Evolutionary conservation across 2,797 vertebrate species (phyloP).

Genomic region (Catostomus latipinnis): DNA sequence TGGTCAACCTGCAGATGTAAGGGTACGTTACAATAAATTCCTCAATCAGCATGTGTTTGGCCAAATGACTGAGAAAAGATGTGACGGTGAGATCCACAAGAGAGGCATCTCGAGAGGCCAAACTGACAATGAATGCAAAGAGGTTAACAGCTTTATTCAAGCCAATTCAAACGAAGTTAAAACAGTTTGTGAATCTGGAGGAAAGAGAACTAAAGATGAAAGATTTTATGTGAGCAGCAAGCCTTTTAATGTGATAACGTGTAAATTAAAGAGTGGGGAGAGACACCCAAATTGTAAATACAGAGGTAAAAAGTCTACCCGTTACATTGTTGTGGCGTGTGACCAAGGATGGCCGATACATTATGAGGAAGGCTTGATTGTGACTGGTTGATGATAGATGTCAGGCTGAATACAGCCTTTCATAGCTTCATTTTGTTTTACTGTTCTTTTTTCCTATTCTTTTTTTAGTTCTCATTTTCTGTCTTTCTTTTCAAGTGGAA

Average conservation of each 20-base stretch:
- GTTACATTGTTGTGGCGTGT: slow-evolving; percentile 46
- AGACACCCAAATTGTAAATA: slow-evolving; percentile 49
- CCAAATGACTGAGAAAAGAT: slow-evolving; percentile 33
- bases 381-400: not conserved
- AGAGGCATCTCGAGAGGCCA: slow-evolving; percentile 22
- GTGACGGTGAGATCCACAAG: slow-evolving; percentile 27
- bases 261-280: slow-evolving; percentile 27
- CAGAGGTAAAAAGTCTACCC: slow-evolving; percentile 25
- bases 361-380: slow-evolving; percentile 42
- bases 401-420: not conserved
- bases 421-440: not conserved
- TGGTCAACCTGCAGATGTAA: slow-evolving; percentile 41
- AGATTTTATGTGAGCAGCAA: slow-evolving; percentile 30
- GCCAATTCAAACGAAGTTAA: slow-evolving; percentile 15
- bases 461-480: not conserved
- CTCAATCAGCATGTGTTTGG: slow-evolving; percentile 46
- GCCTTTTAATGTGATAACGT: slow-evolving; percentile 49
- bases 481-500: too few relatives aligned
- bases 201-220: not conserved
- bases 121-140: slow-evolving; percentile 54
- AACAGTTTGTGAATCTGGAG: slow-evolving; percentile 25
- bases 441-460: too few relatives aligned
- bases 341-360: slow-evolving; percentile 47
- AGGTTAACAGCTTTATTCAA: slow-evolving; percentile 52
- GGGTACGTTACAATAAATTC: slow-evolving; percentile 39